Evolutionary conservation across 2,113 vertebrate species (phyloP).

Genomic region (rabbit (Oryctolagus cuniculus)): DNA sequence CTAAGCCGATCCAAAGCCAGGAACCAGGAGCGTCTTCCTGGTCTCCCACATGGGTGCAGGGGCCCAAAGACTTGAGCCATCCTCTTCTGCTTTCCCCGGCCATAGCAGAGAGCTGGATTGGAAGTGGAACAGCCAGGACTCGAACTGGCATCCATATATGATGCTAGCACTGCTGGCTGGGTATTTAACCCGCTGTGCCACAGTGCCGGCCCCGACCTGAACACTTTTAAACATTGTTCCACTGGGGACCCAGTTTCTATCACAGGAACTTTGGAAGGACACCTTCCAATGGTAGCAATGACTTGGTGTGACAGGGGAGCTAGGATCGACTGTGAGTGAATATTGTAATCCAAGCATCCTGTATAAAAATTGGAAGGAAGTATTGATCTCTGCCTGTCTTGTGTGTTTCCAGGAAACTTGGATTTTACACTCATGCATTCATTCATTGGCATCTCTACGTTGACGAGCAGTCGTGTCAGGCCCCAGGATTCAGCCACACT

Average conservation of each 20-base stretch:
- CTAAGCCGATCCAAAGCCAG: no score
- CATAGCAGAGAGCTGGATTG: no score
- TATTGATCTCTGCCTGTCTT: background rate
- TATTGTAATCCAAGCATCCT: background rate
- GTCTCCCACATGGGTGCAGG: no score
- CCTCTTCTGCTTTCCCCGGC: no score
- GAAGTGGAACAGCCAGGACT: no score
- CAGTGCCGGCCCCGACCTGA: background rate
- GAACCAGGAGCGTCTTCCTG: no score
- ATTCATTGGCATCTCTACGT: background rate
- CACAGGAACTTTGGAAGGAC: background rate
- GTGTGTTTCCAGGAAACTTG: background rate
- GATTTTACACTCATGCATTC: background rate
- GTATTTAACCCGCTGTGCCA: no score
- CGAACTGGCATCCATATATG: no score
- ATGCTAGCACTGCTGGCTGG: no score
- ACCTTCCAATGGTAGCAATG: background rate
- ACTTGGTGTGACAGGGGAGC: background rate
- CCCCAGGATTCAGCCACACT: background rate
- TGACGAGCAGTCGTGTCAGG: background rate
- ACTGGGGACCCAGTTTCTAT: background rate
- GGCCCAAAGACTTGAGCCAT: no score
- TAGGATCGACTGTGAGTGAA: background rate
- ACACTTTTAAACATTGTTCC: background rate
- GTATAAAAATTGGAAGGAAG: background rate